These are phyloP conservation scores for Cryptosula pallasiana DNA, from an alignment of 2,888 invertebrate genomes.

Conservation along the genomic window DNA sequence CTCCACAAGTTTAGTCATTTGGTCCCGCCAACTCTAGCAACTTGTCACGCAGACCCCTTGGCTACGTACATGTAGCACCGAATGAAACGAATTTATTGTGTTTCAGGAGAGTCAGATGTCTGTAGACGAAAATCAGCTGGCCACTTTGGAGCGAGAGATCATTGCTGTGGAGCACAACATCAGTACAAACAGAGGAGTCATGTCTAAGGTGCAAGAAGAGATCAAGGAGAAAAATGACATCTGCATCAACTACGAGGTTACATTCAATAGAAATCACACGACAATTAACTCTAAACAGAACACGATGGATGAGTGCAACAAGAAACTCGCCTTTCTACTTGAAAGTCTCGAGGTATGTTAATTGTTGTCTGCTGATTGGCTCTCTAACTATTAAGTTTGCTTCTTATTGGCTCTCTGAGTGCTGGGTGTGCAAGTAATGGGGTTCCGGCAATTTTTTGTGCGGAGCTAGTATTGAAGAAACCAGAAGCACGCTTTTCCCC, in stretches of 20 bases:
- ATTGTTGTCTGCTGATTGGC: too few species aligned
- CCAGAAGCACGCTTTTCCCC: too few species aligned
- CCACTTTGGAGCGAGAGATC: neutral
- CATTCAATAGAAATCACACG: neutral
- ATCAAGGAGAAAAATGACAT: neutral
- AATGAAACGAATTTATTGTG: too few species aligned
- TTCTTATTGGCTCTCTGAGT: too few species aligned
- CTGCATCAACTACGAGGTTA: neutral
- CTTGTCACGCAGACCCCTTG: too few species aligned
- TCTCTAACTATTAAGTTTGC: too few species aligned
- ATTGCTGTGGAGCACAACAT: neutral
- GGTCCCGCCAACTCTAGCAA: too few species aligned
- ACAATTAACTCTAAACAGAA: conserved; percentile 14
- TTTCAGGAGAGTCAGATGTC: conserved; percentile 16
- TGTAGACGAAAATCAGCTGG: conserved; percentile 1
- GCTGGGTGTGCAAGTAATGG: too few species aligned
- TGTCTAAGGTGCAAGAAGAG: neutral
- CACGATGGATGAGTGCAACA: conserved; percentile 22
- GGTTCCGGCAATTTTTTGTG: too few species aligned
- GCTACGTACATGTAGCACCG: too few species aligned
- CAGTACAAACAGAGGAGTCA: neutral
- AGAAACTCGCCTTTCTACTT: neutral
- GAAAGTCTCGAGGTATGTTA: neutral
- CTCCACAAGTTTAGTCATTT: too few species aligned
- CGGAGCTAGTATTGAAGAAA: too few species aligned